Conservation (phyloP, 2,888 invertebrate genomes). For the Pammene fasciana region DNA sequence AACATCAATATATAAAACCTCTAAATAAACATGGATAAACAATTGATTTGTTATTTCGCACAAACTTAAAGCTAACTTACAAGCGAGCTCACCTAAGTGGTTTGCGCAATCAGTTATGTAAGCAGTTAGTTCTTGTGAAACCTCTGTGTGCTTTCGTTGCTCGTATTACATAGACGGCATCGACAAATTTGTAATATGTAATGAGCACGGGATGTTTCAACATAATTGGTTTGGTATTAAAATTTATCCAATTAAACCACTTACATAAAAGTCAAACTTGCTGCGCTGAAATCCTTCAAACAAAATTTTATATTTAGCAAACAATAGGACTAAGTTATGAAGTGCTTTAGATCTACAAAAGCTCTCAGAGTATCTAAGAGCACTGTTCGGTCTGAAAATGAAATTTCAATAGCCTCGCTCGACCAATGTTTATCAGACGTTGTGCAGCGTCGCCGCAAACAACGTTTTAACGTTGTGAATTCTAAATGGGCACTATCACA, state of each 20-base stretch:
- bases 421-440: slow-evolving; percentile 28
- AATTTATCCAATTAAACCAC: neutral
- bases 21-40: slow-evolving; percentile 50
- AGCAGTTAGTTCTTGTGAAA: slow-evolving; percentile 77
- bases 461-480: slow-evolving; percentile 23
- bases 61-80: slow-evolving; percentile 73
- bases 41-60: slow-evolving; percentile 67
- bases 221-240: slow-evolving; percentile 44
- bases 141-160: slow-evolving; percentile 68
- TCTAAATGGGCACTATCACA: slow-evolving; percentile 21
- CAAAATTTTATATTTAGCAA: neutral
- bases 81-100: slow-evolving; percentile 68
- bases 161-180: slow-evolving; percentile 61
- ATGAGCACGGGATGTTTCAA: slow-evolving; percentile 57
- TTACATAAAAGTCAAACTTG: neutral
- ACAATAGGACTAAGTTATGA: slow-evolving; percentile 10
- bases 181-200: slow-evolving; percentile 61
- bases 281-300: neutral
- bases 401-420: slow-evolving; percentile 23
- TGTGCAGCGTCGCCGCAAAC: slow-evolving; percentile 20
- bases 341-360: slow-evolving; percentile 22
- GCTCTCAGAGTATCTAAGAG: slow-evolving; percentile 23
- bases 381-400: slow-evolving; percentile 15
- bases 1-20: neutral
- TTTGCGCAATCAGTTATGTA: slow-evolving; percentile 80